phyloP scores from a whole-genome alignment of 1,140 invertebrate genomes.

The Portunus trituberculatus region DNA sequence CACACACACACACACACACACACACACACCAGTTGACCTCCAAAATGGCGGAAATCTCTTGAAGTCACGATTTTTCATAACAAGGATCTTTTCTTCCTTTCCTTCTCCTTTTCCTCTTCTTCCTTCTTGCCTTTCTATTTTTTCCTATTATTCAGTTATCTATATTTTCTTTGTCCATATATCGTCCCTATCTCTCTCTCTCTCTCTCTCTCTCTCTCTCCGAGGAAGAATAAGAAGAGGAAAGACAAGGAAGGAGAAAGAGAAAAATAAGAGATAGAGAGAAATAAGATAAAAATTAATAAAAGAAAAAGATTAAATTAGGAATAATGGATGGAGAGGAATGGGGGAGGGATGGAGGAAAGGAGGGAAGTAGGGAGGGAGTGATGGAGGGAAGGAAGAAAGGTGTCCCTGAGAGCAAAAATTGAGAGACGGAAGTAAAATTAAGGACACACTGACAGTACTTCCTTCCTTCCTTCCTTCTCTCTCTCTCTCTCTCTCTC shows the following conservation, averaged over 20 bases:
- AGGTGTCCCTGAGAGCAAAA: not conserved
- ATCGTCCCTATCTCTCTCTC: too few species aligned
- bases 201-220: too few species aligned
- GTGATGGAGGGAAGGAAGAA: not conserved
- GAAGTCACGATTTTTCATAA: not conserved
- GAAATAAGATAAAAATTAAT: too few species aligned
- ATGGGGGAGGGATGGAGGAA: not conserved
- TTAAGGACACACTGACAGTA: not conserved
- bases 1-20: slow-evolving; percentile 61
- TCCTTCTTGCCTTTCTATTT: not conserved
- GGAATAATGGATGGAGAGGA: too few species aligned
- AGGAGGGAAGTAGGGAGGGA: not conserved
- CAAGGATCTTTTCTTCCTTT: not conserved
- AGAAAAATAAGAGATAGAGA: too few species aligned
- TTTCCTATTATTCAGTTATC: not conserved
- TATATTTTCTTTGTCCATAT: too few species aligned
- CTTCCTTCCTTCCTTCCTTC: not conserved
- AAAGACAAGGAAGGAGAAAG: not conserved
- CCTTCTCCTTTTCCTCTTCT: not conserved
- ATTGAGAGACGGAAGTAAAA: not conserved
- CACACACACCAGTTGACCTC: slow-evolving; percentile 3
- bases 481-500: not conserved
- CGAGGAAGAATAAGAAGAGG: not conserved
- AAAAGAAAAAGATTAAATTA: too few species aligned
- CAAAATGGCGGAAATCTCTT: not conserved